Conservation (phyloP, 2,888 invertebrate genomes). For the Ophraella communa region DNA sequence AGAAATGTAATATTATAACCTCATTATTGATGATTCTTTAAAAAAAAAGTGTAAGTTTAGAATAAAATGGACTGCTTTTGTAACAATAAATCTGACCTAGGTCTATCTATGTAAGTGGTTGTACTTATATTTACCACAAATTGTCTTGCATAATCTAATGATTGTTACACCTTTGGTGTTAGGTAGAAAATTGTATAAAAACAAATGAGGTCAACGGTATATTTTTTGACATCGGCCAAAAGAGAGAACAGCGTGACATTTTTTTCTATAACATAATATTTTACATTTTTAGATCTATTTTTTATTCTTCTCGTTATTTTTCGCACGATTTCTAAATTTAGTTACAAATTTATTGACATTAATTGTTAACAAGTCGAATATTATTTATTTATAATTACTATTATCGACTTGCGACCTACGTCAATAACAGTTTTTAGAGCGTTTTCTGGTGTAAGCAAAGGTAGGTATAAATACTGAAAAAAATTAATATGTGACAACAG, state of each 20-base stretch:
- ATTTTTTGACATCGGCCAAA: too few species aligned
- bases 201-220: not conserved
- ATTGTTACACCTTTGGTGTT: not conserved
- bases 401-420: constrained; percentile 1
- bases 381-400: constrained; percentile 7
- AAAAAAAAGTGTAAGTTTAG: too few species aligned
- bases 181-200: not conserved
- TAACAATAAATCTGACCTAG: too few species aligned
- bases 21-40: too few species aligned
- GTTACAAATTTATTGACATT: constrained; percentile 5
- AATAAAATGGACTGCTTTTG: too few species aligned
- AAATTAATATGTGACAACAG: not conserved
- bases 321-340: constrained; percentile 12
- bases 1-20: too few species aligned
- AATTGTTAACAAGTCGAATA: constrained; percentile 1
- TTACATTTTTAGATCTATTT: too few species aligned
- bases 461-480: constrained; percentile 6
- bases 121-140: not conserved
- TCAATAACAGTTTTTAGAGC: constrained; percentile 1
- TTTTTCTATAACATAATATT: not conserved
- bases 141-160: not conserved
- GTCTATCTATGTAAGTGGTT: too few species aligned
- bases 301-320: too few species aligned
- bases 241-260: not conserved
- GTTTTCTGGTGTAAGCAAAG: not conserved